phyloP scores from a whole-genome alignment of 2,113 vertebrate genomes.

The Oryzias curvinotus region DNA sequence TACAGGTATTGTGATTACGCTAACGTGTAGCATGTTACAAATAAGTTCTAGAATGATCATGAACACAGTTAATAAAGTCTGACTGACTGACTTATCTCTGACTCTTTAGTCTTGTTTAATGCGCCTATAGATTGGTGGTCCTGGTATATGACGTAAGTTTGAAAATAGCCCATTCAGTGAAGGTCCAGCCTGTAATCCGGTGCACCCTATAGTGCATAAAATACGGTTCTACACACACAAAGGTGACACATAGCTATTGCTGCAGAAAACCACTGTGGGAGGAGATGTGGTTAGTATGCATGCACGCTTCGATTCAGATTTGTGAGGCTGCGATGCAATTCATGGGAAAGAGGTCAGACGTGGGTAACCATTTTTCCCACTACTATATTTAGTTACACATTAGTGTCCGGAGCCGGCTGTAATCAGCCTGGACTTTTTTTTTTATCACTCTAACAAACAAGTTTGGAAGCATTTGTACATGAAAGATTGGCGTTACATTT shows the following conservation, averaged over 20 bases:
- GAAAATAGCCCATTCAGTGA: too few relatives aligned
- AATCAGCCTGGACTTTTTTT: slow-evolving; percentile 7
- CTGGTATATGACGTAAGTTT: too few relatives aligned
- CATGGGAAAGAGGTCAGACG: neutral
- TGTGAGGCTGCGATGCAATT: neutral
- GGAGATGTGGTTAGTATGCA: neutral
- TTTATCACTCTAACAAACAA: slow-evolving; percentile 9
- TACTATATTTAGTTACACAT: slow-evolving; percentile 6
- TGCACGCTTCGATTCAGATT: neutral
- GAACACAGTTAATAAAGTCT: too few relatives aligned
- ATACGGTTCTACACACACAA: too few relatives aligned
- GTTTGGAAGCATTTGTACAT: slow-evolving; percentile 19
- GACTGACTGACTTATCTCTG: too few relatives aligned
- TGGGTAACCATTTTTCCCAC: slow-evolving; percentile 1
- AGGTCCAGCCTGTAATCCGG: too few relatives aligned
- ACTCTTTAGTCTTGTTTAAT: too few relatives aligned
- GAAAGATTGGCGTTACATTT: slow-evolving; percentile 22
- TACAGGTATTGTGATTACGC: too few relatives aligned
- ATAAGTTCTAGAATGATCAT: too few relatives aligned
- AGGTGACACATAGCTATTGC: neutral
- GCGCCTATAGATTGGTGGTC: too few relatives aligned
- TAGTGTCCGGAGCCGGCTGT: neutral
- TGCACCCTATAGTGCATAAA: too few relatives aligned
- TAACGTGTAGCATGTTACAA: too few relatives aligned
- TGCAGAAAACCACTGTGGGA: neutral